Evolutionary conservation across 2,113 vertebrate species (phyloP).

Genomic region (Nesogale talazaci): DNA sequence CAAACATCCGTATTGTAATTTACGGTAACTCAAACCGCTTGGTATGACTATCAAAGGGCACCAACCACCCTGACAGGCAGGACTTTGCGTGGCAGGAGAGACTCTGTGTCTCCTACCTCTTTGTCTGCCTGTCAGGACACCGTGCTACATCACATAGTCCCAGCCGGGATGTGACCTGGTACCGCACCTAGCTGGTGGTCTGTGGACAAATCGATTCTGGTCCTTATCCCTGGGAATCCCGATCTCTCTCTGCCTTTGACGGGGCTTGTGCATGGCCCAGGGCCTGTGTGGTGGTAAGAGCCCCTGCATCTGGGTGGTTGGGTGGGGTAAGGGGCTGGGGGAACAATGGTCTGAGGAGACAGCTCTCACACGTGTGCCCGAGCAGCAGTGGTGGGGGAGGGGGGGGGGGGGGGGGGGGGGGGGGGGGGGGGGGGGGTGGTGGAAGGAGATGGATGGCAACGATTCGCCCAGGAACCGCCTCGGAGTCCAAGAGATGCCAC

Average conservation of each 20-base stretch:
- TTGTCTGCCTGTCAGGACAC: no score
- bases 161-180: neutral
- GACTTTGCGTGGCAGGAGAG: no score
- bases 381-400: constrained; percentile 68
- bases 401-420: constrained; percentile 60
- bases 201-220: neutral
- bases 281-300: neutral
- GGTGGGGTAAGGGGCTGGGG: rapidly evolving
- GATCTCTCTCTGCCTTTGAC: neutral
- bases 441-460: constrained; percentile 49
- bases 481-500: constrained; percentile 66
- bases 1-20: no score
- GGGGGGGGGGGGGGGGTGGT: constrained; percentile 53
- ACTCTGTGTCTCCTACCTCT: no score
- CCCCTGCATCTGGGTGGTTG: neutral
- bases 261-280: neutral
- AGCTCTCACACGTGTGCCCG: constrained; percentile 46
- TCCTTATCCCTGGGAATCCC: neutral
- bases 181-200: neutral
- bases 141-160: no score
- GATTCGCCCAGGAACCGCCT: constrained; percentile 53
- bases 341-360: neutral
- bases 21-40: no score
- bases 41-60: no score
- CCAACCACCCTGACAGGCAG: no score